These are phyloP conservation scores for Anthopleura xanthogrammica DNA, from an alignment of 92 coral and sea anemone species.

Conservation along the genomic window DNA sequence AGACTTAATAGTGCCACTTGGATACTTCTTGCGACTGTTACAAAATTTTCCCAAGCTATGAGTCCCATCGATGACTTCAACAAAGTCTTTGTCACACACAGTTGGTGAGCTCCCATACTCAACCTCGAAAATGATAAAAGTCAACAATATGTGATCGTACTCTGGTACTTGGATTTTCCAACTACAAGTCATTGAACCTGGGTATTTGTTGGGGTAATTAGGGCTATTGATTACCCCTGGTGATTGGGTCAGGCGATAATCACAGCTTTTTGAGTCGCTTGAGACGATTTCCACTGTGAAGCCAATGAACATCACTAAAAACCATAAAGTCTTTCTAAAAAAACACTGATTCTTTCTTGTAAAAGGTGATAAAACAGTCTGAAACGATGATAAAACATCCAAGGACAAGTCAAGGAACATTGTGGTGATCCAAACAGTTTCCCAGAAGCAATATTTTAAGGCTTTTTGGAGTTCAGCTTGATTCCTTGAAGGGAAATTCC, in stretches of 20 bases:
- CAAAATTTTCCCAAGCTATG: conserved; percentile 58
- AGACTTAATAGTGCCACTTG: conserved; percentile 56
- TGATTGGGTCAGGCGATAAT: conserved; percentile 16
- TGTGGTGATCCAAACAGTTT: neutral
- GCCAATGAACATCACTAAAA: neutral
- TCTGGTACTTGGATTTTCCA: conserved; percentile 66
- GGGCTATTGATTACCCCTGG: conserved; percentile 69
- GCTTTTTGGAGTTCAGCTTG: conserved; percentile 5
- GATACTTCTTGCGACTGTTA: conserved; percentile 41
- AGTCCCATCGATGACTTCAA: conserved; percentile 59
- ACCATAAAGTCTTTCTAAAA: neutral
- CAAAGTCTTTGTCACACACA: conserved; percentile 50
- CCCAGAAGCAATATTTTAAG: neutral
- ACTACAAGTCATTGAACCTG: conserved; percentile 51
- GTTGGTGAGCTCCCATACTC: conserved; percentile 28
- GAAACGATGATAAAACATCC: neutral
- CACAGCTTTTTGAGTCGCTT: conserved; percentile 15
- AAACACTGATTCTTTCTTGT: neutral
- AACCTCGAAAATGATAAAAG: conserved; percentile 47
- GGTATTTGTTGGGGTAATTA: conserved; percentile 55
- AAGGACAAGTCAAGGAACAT: neutral
- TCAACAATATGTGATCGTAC: conserved; percentile 51
- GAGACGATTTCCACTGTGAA: neutral
- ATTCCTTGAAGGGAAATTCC: neutral
- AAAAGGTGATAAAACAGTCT: neutral